Percentiles rank a stretch among this genome's conserved stretches.
phyloP scores from a whole-genome alignment of 2,113 vertebrate genomes.

The Aspidoscelis tigris region DNA sequence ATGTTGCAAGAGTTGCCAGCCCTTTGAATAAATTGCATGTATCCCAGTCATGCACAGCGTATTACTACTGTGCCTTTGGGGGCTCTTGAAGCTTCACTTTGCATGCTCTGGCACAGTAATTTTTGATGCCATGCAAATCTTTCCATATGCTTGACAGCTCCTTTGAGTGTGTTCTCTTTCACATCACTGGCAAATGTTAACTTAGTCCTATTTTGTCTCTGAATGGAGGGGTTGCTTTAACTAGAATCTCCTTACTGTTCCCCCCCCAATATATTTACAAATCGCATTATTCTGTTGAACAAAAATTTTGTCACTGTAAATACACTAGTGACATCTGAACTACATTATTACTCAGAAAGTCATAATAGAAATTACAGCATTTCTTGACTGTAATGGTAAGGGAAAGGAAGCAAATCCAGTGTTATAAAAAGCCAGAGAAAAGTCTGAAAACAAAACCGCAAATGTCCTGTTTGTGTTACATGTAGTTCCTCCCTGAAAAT shows the following conservation, averaged over 20 bases:
- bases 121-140: conserved; percentile 37
- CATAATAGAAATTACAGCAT: not conserved
- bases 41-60: conserved; percentile 13
- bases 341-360: not conserved
- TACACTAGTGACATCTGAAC: not conserved
- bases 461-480: not conserved
- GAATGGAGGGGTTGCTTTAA: not conserved
- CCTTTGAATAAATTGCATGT: conserved; percentile 29
- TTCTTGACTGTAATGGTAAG: not conserved
- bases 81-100: conserved; percentile 36
- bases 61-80: conserved; percentile 27
- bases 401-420: not conserved
- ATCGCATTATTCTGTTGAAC: too few species aligned
- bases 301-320: not conserved
- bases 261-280: too few species aligned
- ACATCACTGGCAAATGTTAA: conserved; percentile 17
- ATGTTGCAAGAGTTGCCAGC: conserved; percentile 18
- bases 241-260: not conserved
- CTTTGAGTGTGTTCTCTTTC: conserved; percentile 13
- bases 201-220: not conserved
- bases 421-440: not conserved
- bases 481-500: too few species aligned
- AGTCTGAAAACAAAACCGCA: not conserved
- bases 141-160: conserved; percentile 42
- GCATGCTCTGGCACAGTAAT: conserved; percentile 37